Base-by-base conservation (phyloP, 2,113 vertebrate species). In the Dasyornis broadbenti region DNA sequence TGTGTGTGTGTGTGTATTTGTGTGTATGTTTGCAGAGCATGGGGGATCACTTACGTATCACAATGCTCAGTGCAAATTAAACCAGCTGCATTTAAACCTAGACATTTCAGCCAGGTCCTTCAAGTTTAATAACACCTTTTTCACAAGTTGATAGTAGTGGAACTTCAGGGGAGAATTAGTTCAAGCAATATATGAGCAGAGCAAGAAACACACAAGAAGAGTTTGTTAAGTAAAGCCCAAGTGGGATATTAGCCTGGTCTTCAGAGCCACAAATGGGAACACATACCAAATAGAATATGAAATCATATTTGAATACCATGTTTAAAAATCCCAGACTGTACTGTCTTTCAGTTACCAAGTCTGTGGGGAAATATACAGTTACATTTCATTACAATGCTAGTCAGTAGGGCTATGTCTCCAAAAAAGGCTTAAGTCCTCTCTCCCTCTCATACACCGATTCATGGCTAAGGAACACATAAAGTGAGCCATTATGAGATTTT, bases 231-330 rank as follows among this genome's bases (percentile, higher is more conserved):
- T 53, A 94, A 90, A 95, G 35, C 75, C 63, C 79, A 87, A 85
- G 78, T 73, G 75, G 59, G 63, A 95, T 88, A 77, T 77, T 17
- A 92, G 63, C 35, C 71, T 85, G 59, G 70, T 80, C 42, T 89
- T 92, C 44, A 90, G 39, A 94, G 83, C 35, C 66, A 90, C 82
- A 82, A 89, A 87, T 39, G 42, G 33, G 50, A 94, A 77, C 50
- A 77, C 66, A 88, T 90, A 95, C 59, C 37, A 76, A 91, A 92
- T 39, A 75, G 52, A 92, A 96, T 88, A 92, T 79, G 78, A 94
- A 95, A 82, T 95, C 54, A 77, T 93, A 91, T 96, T 83, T 90
- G 56, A 92, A 86, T 92, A 91, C 66, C 47, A 91, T 69, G n/a
- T 80, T 87, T 92, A 59, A 91, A 95, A 95, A 90, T 70, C 66